Conservation (phyloP, 2,888 invertebrate species). For the Trissolcus japonicus region DNA sequence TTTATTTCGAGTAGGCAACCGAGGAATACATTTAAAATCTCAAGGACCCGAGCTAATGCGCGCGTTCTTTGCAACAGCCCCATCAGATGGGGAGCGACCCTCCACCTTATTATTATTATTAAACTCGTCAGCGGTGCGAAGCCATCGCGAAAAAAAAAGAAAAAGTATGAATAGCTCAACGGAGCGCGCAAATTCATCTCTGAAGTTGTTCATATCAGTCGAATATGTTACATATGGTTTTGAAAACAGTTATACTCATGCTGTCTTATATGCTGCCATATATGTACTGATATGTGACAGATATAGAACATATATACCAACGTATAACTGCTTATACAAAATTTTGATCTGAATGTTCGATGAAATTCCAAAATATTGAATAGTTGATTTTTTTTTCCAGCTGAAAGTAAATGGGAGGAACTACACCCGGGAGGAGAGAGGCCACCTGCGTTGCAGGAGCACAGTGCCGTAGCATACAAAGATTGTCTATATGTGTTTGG, state of each 20-base stretch:
- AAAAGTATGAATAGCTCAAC: conserved; percentile 39
- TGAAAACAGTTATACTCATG: no score
- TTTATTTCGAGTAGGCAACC: conserved; percentile 15
- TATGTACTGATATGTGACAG: no score
- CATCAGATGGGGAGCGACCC: conserved; percentile 44
- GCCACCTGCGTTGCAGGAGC: conserved; percentile 90
- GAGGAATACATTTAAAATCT: conserved; percentile 48
- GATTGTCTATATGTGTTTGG: conserved; percentile 89
- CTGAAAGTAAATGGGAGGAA: conserved; percentile 85
- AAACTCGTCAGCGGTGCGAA: conserved; percentile 38
- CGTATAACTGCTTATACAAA: no score
- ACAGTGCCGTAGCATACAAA: conserved; percentile 87
- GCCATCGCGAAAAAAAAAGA: conserved; percentile 9
- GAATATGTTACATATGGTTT: no score
- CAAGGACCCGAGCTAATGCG: conserved; percentile 50
- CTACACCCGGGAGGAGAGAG: conserved; percentile 83
- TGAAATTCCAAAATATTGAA: neutral
- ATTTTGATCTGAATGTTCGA: neutral
- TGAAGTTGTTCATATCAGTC: neutral
- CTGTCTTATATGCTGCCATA: no score
- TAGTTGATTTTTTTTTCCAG: conserved; percentile 76
- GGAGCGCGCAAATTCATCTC: conserved; percentile 34
- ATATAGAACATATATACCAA: no score
- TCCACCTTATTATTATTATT: conserved; percentile 46
- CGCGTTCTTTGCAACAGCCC: conserved; percentile 48